Percentiles rank a stretch among this genome's conserved stretches.
Conservation (phyloP, 2,113 vertebrate genomes). For the Camelus bactrianus region DNA sequence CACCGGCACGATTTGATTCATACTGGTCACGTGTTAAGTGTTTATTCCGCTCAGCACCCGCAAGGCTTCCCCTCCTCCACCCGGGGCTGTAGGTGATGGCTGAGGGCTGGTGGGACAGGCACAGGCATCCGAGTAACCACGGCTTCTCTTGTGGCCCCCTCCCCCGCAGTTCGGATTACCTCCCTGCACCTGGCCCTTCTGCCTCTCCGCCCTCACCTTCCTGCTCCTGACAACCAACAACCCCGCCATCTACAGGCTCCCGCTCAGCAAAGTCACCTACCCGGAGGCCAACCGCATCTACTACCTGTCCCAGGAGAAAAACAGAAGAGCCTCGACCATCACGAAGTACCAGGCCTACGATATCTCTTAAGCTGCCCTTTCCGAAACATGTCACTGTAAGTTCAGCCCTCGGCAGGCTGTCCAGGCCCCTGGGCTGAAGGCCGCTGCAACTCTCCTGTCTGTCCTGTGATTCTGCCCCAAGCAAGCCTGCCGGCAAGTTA, state of each 20-base stretch:
- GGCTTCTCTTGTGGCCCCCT: neutral
- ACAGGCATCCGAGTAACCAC: neutral
- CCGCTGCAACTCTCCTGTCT: neutral
- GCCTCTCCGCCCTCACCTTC: conserved; percentile 95
- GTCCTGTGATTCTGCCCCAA: neutral
- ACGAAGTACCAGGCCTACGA: conserved; percentile 82
- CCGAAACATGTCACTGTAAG: neutral
- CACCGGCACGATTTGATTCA: neutral
- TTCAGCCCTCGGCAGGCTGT: neutral
- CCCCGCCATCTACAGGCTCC: conserved; percentile 92
- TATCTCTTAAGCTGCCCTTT: conserved; percentile 70
- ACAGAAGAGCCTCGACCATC: conserved; percentile 68
- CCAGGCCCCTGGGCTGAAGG: neutral
- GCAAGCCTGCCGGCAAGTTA: neutral
- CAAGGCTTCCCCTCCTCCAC: neutral
- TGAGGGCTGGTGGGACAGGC: neutral
- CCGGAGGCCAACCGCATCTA: conserved; percentile 95
- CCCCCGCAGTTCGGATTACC: conserved; percentile 93
- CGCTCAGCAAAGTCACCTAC: conserved; percentile 94
- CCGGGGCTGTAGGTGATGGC: fast-evolving
- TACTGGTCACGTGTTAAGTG: neutral
- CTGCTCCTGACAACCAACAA: conserved; percentile 92
- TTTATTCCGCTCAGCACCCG: neutral
- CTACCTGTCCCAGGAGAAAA: conserved; percentile 84
- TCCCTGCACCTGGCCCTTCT: conserved; percentile 97